These are phyloP conservation scores for Poecile montanus DNA, from an alignment of 2,797 vertebrate species.

Conservation along the genomic window DNA sequence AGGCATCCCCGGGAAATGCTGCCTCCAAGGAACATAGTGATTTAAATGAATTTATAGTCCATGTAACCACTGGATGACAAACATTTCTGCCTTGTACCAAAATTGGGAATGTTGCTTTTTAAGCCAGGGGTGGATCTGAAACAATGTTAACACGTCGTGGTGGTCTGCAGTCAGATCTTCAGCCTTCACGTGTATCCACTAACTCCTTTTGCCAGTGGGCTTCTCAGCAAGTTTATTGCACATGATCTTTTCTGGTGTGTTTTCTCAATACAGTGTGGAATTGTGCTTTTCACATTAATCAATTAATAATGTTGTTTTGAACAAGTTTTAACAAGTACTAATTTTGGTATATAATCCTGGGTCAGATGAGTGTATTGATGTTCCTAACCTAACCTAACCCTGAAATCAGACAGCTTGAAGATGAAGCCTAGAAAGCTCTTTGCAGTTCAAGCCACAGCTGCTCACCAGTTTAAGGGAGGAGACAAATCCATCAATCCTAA, in stretches of 20 bases:
- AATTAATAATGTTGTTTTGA: background rate
- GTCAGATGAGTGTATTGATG: background rate
- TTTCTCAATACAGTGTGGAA: background rate
- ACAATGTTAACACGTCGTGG: rapidly evolving
- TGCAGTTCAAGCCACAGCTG: background rate
- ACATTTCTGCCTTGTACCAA: background rate
- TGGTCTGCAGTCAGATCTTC: background rate
- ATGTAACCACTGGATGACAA: background rate
- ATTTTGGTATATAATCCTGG: background rate
- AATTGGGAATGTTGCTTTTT: background rate
- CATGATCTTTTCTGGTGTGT: background rate
- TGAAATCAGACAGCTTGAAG: background rate
- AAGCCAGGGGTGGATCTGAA: background rate
- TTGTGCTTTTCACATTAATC: background rate
- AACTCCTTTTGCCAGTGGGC: background rate
- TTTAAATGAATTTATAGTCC: background rate
- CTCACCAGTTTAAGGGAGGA: background rate
- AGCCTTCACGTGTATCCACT: background rate
- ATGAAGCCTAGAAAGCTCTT: background rate
- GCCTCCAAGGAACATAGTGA: constrained; percentile 49
- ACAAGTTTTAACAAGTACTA: background rate
- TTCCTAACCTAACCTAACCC: background rate
- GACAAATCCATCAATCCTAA: background rate
- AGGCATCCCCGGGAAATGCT: constrained; percentile 48
- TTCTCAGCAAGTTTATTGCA: background rate